These are phyloP conservation scores for Noctuana brunneofusca DNA, from an alignment of 2,888 invertebrate species.

Conservation along the genomic window DNA sequence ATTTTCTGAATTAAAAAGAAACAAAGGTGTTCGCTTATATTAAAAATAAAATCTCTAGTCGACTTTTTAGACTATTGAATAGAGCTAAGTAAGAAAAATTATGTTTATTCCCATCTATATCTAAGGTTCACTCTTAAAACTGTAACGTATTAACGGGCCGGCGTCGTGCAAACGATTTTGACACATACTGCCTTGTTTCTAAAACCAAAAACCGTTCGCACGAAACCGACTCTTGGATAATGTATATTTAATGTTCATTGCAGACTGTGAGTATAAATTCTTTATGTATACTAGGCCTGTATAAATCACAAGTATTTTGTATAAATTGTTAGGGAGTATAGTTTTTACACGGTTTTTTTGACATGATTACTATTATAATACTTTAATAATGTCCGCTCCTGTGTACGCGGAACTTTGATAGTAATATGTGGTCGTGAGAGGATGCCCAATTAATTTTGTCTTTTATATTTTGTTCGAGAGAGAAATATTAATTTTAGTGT, in stretches of 20 bases:
- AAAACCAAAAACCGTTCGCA: constrained; percentile 11
- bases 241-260: constrained; percentile 1
- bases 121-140: constrained; percentile 7
- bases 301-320: constrained; percentile 63
- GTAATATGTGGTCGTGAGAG: neutral
- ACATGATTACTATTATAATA: constrained; percentile 32
- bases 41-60: constrained; percentile 20
- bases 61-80: constrained; percentile 29
- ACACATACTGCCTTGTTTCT: constrained; percentile 26
- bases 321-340: constrained; percentile 52
- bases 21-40: neutral
- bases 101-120: constrained; percentile 13
- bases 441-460: neutral
- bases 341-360: constrained; percentile 45
- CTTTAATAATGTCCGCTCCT: constrained; percentile 48
- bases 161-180: constrained; percentile 17
- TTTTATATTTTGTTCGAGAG: neutral
- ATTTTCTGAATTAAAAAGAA: neutral
- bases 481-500: neutral
- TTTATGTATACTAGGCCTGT: constrained; percentile 54
- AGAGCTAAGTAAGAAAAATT: constrained; percentile 9
- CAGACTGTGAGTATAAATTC: constrained; percentile 18
- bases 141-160: neutral
- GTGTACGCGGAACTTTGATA: constrained; percentile 2
- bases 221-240: neutral